Conservation (phyloP, 2,113 vertebrate species). For the Dipodomys stephensi region DNA sequence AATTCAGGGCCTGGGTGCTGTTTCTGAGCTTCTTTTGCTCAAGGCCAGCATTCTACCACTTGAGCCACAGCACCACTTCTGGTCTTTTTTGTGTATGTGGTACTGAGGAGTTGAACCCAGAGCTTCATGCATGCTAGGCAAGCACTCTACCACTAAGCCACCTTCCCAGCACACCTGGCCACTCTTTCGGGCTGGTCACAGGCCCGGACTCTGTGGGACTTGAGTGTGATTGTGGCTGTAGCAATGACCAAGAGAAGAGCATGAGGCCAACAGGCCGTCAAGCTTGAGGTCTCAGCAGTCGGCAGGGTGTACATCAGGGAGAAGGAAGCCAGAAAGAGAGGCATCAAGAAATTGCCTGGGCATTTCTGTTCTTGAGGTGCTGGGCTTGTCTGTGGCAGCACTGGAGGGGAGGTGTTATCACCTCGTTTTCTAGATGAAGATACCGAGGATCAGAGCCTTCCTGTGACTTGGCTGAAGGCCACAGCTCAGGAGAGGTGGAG, state of each 20-base stretch:
- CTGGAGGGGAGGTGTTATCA: not conserved
- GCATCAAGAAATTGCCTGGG: fast-evolving
- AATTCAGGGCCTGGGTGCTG: too few relatives aligned
- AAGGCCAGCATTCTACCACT: too few relatives aligned
- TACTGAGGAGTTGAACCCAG: too few relatives aligned
- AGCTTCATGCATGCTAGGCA: too few relatives aligned
- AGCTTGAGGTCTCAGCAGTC: not conserved
- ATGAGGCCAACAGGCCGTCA: not conserved
- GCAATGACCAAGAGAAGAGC: not conserved
- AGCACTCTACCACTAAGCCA: too few relatives aligned
- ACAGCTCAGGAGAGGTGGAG: not conserved
- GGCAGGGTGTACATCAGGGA: too few relatives aligned
- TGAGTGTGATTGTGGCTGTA: not conserved
- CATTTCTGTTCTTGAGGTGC: not conserved
- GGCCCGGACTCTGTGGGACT: not conserved
- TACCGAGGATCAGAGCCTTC: constrained; percentile 27
- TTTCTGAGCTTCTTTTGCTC: too few relatives aligned
- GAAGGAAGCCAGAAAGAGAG: not conserved
- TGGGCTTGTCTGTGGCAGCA: not conserved
- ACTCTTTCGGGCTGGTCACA: not conserved
- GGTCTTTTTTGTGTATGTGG: too few relatives aligned
- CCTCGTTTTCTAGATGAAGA: constrained; percentile 6
- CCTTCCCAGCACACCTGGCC: not conserved
- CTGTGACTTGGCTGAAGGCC: constrained; percentile 22
- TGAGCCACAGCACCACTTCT: too few relatives aligned